Percentiles rank a stretch among this genome's conserved stretches.
Evolutionary conservation across 2,888 invertebrate species (phyloP).

Genomic region (Eudemis profundana): DNA sequence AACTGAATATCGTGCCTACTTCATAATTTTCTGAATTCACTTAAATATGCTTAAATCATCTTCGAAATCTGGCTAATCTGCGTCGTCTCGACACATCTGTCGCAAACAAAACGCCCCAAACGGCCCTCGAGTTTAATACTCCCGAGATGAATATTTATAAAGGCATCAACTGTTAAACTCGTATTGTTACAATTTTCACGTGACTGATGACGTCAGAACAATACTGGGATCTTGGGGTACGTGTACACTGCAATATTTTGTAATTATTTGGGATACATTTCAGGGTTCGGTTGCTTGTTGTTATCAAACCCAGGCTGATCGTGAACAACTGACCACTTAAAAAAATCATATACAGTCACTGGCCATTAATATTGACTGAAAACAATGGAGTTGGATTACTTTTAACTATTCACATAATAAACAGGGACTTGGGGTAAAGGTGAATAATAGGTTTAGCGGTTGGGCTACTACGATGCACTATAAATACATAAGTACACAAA

Average conservation of each 20-base stretch:
- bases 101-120: slow-evolving; percentile 73
- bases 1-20: slow-evolving; percentile 7
- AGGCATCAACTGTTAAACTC: slow-evolving; percentile 82
- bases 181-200: slow-evolving; percentile 81
- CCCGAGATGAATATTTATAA: slow-evolving; percentile 83
- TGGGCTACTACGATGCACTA: too few relatives aligned
- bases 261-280: neutral
- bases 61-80: slow-evolving; percentile 48
- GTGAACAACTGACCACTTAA: too few relatives aligned
- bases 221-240: slow-evolving; percentile 69
- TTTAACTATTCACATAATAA: too few relatives aligned
- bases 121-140: slow-evolving; percentile 72
- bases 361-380: too few relatives aligned
- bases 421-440: too few relatives aligned
- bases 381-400: too few relatives aligned
- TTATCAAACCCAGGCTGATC: too few relatives aligned
- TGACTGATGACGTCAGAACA: slow-evolving; percentile 81
- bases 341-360: too few relatives aligned
- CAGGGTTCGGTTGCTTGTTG: too few relatives aligned
- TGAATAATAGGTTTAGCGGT: too few relatives aligned
- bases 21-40: slow-evolving; percentile 35
- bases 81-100: slow-evolving; percentile 71
- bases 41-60: slow-evolving; percentile 45
- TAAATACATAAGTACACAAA: too few relatives aligned
- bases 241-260: slow-evolving; percentile 57